phyloP scores from a whole-genome alignment of 2,797 vertebrate species.

The Pseudomugil gertrudae region DNA sequence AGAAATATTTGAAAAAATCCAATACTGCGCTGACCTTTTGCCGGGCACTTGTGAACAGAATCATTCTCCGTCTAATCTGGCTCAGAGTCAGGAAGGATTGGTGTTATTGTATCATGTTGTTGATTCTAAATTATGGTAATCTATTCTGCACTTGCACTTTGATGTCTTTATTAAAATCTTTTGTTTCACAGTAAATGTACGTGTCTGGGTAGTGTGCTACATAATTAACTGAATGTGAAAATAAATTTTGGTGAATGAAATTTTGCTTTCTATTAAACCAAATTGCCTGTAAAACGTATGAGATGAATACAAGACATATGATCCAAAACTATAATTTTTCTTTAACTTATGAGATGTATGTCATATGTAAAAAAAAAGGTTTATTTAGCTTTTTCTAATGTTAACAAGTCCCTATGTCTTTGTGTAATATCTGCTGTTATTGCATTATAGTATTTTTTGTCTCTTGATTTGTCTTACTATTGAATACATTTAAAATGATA shows the following conservation, averaged over 20 bases:
- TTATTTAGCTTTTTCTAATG: background rate
- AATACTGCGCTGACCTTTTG: slow-evolving; percentile 93
- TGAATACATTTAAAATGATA: slow-evolving; percentile 25
- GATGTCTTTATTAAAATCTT: slow-evolving; percentile 52
- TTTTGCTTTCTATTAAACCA: slow-evolving; percentile 5
- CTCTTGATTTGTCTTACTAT: slow-evolving; percentile 16
- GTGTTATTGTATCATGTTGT: slow-evolving; percentile 54
- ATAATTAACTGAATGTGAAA: slow-evolving; percentile 23
- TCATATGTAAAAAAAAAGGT: background rate
- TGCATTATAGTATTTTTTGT: slow-evolving; percentile 5
- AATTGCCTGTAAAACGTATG: slow-evolving; percentile 12
- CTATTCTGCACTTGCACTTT: slow-evolving; percentile 58
- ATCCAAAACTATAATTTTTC: background rate
- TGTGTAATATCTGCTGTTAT: background rate
- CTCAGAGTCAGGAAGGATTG: slow-evolving; percentile 74
- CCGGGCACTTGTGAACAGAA: slow-evolving; percentile 87
- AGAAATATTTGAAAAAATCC: slow-evolving; percentile 95
- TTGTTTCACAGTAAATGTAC: slow-evolving; percentile 45
- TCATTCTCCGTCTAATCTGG: slow-evolving; percentile 73
- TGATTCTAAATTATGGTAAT: slow-evolving; percentile 72
- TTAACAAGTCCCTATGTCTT: background rate
- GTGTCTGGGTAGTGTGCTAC: slow-evolving; percentile 3
- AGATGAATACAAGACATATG: background rate
- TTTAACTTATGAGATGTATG: background rate
- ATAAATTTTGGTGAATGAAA: background rate